Evolutionary conservation across 1,140 invertebrate genomes (phyloP), one percentile per base, ranked within the genome.

Genomic region (Tyrophagus putrescentiae): DNA sequence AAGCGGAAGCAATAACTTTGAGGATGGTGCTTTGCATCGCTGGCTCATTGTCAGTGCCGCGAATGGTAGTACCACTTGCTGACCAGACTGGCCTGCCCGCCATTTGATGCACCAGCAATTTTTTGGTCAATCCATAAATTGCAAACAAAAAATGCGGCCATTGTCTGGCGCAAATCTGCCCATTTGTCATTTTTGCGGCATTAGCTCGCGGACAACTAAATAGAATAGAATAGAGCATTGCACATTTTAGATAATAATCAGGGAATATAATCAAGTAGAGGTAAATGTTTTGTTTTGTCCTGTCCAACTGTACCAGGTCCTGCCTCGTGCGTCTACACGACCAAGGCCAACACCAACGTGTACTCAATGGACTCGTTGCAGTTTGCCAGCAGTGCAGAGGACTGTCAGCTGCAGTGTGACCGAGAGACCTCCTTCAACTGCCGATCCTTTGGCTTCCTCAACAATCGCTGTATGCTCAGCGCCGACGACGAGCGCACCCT

Each of bases 291-390:
- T n/a, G n/a, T n/a, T n/a, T n/a, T n/a, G n/a, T n/a, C n/a, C n/a
- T n/a, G n/a, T n/a, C n/a, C n/a, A n/a, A n/a, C 60, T 39, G 53
- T 54, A 58, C 62, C 36, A 76, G 75, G 69, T 53, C 67, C 76
- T 6, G 72, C 73, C 1, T 74, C 75, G 56, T 77, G 75, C 64
- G 69, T 73, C 1, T 76, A 75, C 64, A 68, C 70, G 25, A 67
- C 68, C 0, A 62, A 70, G 27, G 65, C 69, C 41, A 73, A 73
- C 41, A 67, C 68, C 9, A 70, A 71, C 5, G 71, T 77, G 9
- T 68, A 74, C 11, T 72, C 75, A 13, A 75, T 75, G 72, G 76
- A 77, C 64, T 70, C 72, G 21, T 64, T 77, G 4, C 70, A 75
- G 50, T 77, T 73, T 66, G 74, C 75, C 1, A 67, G 68, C 3